A percentile compares a stretch with the other conserved stretches of the same genome.
Conservation (phyloP, 2,797 vertebrate genomes). For the Falco berigora region DNA sequence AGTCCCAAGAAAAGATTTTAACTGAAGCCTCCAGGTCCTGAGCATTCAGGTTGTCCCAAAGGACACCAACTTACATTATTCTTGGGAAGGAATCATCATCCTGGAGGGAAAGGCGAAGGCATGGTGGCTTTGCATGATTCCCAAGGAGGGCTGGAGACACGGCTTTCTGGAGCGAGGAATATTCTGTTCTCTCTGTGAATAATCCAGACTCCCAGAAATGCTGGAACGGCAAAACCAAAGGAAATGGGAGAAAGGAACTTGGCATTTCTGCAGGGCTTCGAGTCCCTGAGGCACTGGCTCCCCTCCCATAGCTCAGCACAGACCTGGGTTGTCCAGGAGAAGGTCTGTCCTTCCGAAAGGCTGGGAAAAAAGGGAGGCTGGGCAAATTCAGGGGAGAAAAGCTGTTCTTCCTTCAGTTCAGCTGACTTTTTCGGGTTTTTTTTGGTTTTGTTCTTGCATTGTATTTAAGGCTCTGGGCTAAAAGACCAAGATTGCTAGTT, state of each 20-base stretch:
- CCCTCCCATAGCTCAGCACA: background rate
- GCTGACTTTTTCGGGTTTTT: background rate
- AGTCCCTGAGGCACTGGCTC: background rate
- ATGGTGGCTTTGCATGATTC: background rate
- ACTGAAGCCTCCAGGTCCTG: background rate
- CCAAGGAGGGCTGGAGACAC: background rate
- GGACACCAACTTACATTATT: background rate
- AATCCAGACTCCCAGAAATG: background rate
- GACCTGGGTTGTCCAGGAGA: background rate
- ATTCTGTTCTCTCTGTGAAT: background rate
- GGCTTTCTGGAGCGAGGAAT: background rate
- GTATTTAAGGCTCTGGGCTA: background rate
- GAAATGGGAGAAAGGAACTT: background rate
- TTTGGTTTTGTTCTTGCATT: background rate
- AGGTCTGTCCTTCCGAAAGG: background rate
- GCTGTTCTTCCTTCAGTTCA: background rate
- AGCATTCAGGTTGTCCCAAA: background rate
- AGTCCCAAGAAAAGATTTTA: background rate
- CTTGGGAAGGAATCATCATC: background rate
- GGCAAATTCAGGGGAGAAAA: background rate
- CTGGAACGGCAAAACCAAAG: background rate
- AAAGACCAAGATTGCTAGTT: background rate
- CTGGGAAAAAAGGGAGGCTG: background rate
- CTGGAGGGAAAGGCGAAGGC: background rate
- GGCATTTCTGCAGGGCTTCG: background rate